These are phyloP conservation scores for Andrena dorsata DNA, from an alignment of 2,888 invertebrate species.

Conservation along the genomic window DNA sequence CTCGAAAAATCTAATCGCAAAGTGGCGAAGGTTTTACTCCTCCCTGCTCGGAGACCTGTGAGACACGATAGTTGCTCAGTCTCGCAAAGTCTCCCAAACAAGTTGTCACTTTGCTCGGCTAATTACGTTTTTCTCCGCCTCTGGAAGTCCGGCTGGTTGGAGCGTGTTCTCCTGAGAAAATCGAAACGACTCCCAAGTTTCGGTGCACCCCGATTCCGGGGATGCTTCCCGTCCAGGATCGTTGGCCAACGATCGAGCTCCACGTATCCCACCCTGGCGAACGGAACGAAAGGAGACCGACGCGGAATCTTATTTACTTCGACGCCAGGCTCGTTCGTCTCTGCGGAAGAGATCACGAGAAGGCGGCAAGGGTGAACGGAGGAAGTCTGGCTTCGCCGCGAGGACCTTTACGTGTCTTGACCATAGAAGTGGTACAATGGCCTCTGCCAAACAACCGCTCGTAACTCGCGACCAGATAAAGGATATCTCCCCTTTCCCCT, in stretches of 20 bases:
- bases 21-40: too few relatives aligned
- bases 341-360: slow-evolving; percentile 30
- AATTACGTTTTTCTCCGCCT: background rate
- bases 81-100: background rate
- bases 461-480: slow-evolving; percentile 75
- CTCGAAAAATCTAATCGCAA: too few relatives aligned
- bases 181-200: background rate
- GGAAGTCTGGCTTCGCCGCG: slow-evolving; percentile 52
- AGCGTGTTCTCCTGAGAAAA: background rate
- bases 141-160: background rate
- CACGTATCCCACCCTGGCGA: background rate
- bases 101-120: background rate
- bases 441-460: slow-evolving; percentile 71
- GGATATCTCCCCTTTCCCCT: slow-evolving; percentile 43
- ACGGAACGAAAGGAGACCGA: slow-evolving; percentile 15
- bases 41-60: too few relatives aligned
- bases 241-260: slow-evolving; percentile 24
- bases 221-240: slow-evolving; percentile 4
- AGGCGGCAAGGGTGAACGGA: slow-evolving; percentile 14
- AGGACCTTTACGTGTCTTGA: slow-evolving; percentile 74
- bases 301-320: slow-evolving; percentile 52
- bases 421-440: slow-evolving; percentile 71
- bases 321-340: slow-evolving; percentile 47
- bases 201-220: background rate
- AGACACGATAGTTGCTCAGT: too few relatives aligned